Percentiles rank a stretch among this genome's conserved stretches.
Conservation (phyloP, 2,888 invertebrate species). For the Hirtodrosophila duncani region DNA sequence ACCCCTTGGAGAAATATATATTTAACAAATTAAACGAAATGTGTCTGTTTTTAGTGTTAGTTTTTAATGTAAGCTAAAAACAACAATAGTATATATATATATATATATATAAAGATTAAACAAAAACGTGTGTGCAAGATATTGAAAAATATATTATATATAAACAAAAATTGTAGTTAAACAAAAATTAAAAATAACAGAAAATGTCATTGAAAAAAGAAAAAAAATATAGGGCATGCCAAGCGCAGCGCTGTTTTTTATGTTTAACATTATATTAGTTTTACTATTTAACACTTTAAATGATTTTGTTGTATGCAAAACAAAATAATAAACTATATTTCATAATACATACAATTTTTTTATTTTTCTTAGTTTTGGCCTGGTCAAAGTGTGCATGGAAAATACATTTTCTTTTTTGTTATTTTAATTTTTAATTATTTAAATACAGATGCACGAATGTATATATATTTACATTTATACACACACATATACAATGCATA, state of each 20-base stretch:
- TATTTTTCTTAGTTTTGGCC: conserved; percentile 10
- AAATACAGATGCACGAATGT: too few species aligned
- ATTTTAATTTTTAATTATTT: conserved; percentile 12
- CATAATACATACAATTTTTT: conserved; percentile 15
- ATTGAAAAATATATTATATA: conserved; percentile 1
- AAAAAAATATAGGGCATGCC: too few species aligned
- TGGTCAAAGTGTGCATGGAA: too few species aligned
- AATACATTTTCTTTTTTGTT: conserved; percentile 12
- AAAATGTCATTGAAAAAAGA: too few species aligned
- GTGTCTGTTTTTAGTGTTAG: conserved; percentile 76
- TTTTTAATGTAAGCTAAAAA: conserved; percentile 57
- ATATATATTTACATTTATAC: too few species aligned
- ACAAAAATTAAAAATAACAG: too few species aligned
- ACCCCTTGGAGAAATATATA: conserved; percentile 20
- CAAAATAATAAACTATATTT: neutral
- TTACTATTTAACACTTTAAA: neutral
- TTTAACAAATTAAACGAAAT: conserved; percentile 55
- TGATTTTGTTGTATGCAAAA: neutral
- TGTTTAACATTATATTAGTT: too few species aligned
- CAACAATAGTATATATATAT: conserved; percentile 25
- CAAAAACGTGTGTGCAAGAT: conserved; percentile 11
- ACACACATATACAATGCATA: neutral
- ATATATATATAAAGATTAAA: conserved; percentile 18
- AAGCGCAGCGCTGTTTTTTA: too few species aligned
- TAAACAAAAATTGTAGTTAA: conserved; percentile 1